Percentiles rank a stretch among this genome's conserved stretches.
Conservation (phyloP, 2,888 invertebrate genomes). For the Ethmia dodecea region DNA sequence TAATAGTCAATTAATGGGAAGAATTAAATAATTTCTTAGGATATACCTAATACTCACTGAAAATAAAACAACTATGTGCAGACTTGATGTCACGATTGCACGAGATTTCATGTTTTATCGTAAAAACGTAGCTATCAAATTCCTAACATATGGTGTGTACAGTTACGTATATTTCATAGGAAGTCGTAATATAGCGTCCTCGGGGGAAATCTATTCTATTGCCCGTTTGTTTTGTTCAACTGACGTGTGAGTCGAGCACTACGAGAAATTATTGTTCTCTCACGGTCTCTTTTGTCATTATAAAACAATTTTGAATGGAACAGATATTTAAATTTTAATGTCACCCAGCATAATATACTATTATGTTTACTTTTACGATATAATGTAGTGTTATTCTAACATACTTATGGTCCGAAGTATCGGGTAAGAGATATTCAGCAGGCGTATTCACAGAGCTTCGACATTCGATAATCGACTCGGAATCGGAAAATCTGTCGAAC, state of each 20-base stretch:
- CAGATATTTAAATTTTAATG: background rate
- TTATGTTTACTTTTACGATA: background rate
- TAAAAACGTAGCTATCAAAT: too few species aligned
- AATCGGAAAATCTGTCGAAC: too few species aligned
- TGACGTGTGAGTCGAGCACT: constrained; percentile 46
- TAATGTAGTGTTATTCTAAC: background rate
- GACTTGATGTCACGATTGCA: too few species aligned
- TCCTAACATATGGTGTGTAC: too few species aligned
- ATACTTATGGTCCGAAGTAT: background rate
- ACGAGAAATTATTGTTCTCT: constrained; percentile 40
- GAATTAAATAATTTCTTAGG: too few species aligned
- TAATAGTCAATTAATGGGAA: too few species aligned
- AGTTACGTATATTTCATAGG: constrained; percentile 48
- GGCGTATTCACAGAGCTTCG: background rate
- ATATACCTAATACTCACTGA: too few species aligned
- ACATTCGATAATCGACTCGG: background rate
- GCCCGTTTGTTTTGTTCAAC: constrained; percentile 61
- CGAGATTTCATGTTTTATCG: too few species aligned
- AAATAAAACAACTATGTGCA: too few species aligned
- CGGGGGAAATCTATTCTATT: constrained; percentile 64
- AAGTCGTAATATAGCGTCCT: constrained; percentile 57
- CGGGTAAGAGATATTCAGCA: background rate
- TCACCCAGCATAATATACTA: background rate
- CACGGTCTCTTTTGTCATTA: constrained; percentile 25
- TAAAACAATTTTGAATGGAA: constrained; percentile 10